Base-by-base conservation (phyloP, 2,888 invertebrate species). In the Cremastobaeus sp. region DNA sequence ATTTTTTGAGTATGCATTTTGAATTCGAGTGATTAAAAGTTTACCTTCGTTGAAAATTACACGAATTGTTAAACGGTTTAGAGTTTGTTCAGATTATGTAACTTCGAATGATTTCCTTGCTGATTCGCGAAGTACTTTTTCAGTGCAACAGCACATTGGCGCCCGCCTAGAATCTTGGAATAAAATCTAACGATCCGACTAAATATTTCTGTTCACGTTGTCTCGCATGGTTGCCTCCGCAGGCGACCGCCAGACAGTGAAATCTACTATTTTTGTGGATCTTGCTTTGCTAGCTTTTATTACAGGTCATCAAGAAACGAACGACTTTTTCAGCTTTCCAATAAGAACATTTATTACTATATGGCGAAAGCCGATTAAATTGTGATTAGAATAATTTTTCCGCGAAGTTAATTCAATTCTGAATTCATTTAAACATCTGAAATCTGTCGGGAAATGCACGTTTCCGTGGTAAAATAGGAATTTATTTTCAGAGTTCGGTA, bases 261-360 rank as follows among this genome's bases (percentile, higher is more conserved):
- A 50, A 35, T 41, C 35, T 9, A 20, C 32, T 39, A 37, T 15
- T 25, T 39, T 48, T 32, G 4, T 32, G n/a, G n/a, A n/a, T n/a
- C n/a, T 39, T 69, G 35, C 20, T 47, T 45, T 34, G 8, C 28
- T 18, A 43, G n/a, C 11, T 43, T 30, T 30, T 32, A 57, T 3
- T 21, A 11, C 20, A 25, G 20, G 18, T 52, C 55, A 62, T 37
- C 54, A 41, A 48, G 21, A 59, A 59, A 59, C 43, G 57, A 68
- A 68, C 57, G 65, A 45, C 21, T 47, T 55, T 45, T 25, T 54
- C 9, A 21, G 11, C 5, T 35, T 5, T 35, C 3, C 2, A 9
- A 35, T 14, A n/a, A n/a, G n/a, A n/a, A n/a, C n/a, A n/a, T n/a
- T n/a, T n/a, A n/a, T 35, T 35, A 3, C 14, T 14, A 12, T 6